Evolutionary conservation across 2,888 invertebrate genomes (phyloP), one percentile per base, ranked within the genome.

Genomic region (Caenorhabditis drosophilae): DNA sequence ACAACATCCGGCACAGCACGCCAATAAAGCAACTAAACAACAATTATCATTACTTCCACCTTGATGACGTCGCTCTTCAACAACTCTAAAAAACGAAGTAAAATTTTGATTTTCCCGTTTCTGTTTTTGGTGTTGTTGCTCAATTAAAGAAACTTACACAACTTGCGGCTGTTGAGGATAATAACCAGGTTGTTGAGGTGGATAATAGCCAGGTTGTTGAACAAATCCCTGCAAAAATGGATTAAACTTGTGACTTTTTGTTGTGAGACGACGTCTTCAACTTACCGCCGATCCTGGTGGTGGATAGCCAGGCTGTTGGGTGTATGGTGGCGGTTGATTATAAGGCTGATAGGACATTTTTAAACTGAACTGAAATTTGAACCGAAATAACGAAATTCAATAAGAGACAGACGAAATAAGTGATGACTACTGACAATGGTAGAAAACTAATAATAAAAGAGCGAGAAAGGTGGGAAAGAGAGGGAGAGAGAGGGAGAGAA

Each of bases 1-100:
- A 57, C 68, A 63, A 44, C 68, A 68, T 15, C 68, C 68, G 6
- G 68, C 68, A 45, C 68, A 68, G 45, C 63, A 63, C 34, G 56
- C 68, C 15, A 68, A 38, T 12, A 68, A 53, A 15, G 44, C 44
- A 34, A 56, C 52, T 18, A 68, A 60, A 47, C 68, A 68, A 25
- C 68, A 63, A 27, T 63, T 63, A 50, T 68, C 67, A 46, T 59
- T 59, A 20, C 62, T 58, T 11, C 60, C 51, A 4, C 49, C 49
- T 6, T 16, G 26, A 20, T 45, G 53, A 31, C 63, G 57, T 27
- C 57, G 56, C 25, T 63, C 63, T n/a, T n/a, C n/a, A 20, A 63
- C 63, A 3, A 67, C 60, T 44, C 67, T 67, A 50, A 35, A 67
- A 56, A 41, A 40, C n/a, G n/a, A n/a, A n/a, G n/a, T 31, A 9